Conservation (phyloP, 2,888 invertebrate genomes). For the Orthosia cruda region DNA sequence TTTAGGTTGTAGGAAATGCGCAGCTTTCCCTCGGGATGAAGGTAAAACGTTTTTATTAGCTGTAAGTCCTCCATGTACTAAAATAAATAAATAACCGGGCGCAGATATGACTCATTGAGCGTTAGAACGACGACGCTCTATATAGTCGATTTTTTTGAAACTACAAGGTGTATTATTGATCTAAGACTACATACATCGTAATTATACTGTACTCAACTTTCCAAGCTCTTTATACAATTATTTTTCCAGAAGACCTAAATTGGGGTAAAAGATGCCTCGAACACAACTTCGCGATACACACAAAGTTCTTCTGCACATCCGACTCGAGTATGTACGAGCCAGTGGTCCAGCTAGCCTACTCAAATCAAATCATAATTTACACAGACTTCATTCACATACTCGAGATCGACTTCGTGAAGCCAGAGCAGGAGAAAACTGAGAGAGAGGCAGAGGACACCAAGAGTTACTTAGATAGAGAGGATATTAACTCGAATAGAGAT, state of each 20-base stretch:
- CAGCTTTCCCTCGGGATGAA: slow-evolving; percentile 89
- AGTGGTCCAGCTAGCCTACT: slow-evolving; percentile 93
- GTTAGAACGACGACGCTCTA: background rate
- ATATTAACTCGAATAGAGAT: slow-evolving; percentile 79
- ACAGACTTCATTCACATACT: slow-evolving; percentile 97
- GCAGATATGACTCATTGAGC: background rate
- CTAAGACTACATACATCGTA: too few relatives aligned
- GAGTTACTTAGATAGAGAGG: slow-evolving; percentile 83
- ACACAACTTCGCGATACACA: slow-evolving; percentile 98
- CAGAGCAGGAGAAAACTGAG: slow-evolving; percentile 83
- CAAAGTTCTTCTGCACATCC: slow-evolving; percentile 97
- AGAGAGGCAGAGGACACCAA: slow-evolving; percentile 79
- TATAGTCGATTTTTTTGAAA: background rate
- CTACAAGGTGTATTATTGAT: too few relatives aligned
- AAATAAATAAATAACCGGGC: too few relatives aligned
- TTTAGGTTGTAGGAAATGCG: slow-evolving; percentile 93
- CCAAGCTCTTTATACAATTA: background rate
- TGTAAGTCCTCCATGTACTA: too few relatives aligned
- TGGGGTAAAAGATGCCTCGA: slow-evolving; percentile 95
- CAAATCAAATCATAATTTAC: slow-evolving; percentile 95
- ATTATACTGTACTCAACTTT: too few relatives aligned
- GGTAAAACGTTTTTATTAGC: slow-evolving; percentile 72
- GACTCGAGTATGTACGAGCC: slow-evolving; percentile 96
- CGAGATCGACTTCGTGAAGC: slow-evolving; percentile 91
- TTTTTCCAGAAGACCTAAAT: slow-evolving; percentile 88